phyloP scores from a whole-genome alignment of 1,140 invertebrate species.

The Conus betulinus region DNA sequence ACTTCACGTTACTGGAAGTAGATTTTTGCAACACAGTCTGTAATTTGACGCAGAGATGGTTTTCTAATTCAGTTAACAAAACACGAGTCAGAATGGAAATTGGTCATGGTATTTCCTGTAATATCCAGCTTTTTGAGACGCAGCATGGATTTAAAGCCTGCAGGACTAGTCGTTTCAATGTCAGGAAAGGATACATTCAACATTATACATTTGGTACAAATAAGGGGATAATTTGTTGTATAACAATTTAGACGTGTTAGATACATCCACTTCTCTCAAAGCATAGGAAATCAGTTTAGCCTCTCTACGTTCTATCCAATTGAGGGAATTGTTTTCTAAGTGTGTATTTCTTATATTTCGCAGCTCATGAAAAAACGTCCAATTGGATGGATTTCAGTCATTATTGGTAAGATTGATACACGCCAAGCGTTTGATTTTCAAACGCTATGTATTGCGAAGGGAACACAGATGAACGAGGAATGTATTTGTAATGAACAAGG shows the following conservation, averaged over 20 bases:
- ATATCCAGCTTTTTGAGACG: background rate
- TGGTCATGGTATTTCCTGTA: background rate
- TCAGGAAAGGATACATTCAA: background rate
- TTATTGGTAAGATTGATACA: background rate
- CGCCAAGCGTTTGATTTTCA: background rate
- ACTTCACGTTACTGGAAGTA: background rate
- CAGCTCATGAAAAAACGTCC: background rate
- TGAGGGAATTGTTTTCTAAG: background rate
- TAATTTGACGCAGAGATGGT: background rate
- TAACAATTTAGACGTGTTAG: background rate
- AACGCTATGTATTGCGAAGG: background rate
- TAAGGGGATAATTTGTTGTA: background rate
- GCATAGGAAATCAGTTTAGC: background rate
- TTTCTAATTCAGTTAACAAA: background rate
- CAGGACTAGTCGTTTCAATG: background rate
- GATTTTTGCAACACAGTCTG: background rate
- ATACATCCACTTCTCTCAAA: too few relatives aligned
- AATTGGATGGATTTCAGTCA: background rate
- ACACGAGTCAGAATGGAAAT: background rate
- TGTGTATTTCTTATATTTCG: background rate
- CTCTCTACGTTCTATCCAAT: background rate
- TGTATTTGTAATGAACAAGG: background rate
- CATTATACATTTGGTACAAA: background rate
- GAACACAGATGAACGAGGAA: background rate
- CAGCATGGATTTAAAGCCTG: background rate